Base-by-base conservation (phyloP, 2,888 invertebrate species). In the Cryptus armator region DNA sequence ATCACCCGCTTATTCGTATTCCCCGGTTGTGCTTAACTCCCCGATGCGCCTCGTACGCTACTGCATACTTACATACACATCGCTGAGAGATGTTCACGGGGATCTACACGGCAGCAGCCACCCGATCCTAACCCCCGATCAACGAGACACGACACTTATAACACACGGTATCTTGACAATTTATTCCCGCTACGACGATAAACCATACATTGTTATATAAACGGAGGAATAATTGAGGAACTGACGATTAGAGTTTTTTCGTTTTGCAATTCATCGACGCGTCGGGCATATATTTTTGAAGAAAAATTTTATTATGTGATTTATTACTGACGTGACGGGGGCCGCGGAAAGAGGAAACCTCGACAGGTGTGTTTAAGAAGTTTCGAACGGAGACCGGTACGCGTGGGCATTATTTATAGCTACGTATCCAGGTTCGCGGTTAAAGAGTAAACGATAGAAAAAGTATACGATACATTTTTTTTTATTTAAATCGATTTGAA, bases 1-100 rank as follows among this genome's bases (percentile, higher is more conserved):
- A 9, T 37, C 12, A 12, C 32, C 44, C 62, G 70, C 70, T 70
- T 70, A 70, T 79, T 71, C 76, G 71, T 83, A 85, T 85, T 83
- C 83, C 68, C 76, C 83, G 76, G 72, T 43, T 67, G 83, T 83
- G 43, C 66, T 62, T 37, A 43, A 67, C 48, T 59, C 79, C 32
- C 64, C 37, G 24, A 19, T 53, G 70, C 59, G 64, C 64, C 48
- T 66, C 32, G 68, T 62, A 62, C 19, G 59, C 77, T 80, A 66
- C 48, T 48, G 44, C 74, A 68, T 64, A 37, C 78, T 46, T 64
- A 37, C 78, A 59, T 64, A 64, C 80, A 71, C 66, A 51, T 19
- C 67, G 46, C 71, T 37, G 37, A 4, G 37, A 85, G 78, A 80
- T 85, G 79, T 67, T 46, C 62, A 9, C 37, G 37, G 78, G 51